Evolutionary conservation across 2,888 invertebrate genomes (phyloP).

Genomic region (Elysia crispata): DNA sequence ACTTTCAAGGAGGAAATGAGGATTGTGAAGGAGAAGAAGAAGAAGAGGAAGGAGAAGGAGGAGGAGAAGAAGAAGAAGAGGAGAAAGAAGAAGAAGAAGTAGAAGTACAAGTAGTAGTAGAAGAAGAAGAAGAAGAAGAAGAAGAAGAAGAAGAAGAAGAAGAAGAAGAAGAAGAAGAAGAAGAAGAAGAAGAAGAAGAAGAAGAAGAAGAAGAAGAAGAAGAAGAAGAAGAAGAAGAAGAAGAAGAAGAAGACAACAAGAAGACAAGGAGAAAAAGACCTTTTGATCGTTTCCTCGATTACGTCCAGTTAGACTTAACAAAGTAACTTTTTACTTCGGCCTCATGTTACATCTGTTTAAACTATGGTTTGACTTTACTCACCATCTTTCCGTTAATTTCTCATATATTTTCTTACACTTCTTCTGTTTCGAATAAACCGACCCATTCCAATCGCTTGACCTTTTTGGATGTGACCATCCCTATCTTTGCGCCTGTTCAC

Average conservation of each 20-base stretch:
- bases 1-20: not conserved
- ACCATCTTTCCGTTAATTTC: too few species aligned
- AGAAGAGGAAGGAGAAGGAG: constrained; percentile 3
- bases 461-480: too few species aligned
- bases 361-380: too few species aligned
- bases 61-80: not conserved
- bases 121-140: not conserved
- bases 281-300: too few species aligned
- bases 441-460: too few species aligned
- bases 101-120: not conserved
- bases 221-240: not conserved
- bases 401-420: too few species aligned
- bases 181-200: not conserved
- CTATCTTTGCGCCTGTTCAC: too few species aligned
- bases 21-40: not conserved
- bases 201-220: not conserved
- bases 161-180: not conserved
- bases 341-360: too few species aligned
- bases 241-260: not conserved
- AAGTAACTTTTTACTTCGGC: too few species aligned
- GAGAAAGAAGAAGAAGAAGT: not conserved
- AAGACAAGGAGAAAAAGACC: not conserved
- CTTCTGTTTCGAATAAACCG: too few species aligned
- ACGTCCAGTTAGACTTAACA: too few species aligned
- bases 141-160: constrained; percentile 7